phyloP scores from a whole-genome alignment of 2,113 vertebrate species.

The Macquaria australasica region DNA sequence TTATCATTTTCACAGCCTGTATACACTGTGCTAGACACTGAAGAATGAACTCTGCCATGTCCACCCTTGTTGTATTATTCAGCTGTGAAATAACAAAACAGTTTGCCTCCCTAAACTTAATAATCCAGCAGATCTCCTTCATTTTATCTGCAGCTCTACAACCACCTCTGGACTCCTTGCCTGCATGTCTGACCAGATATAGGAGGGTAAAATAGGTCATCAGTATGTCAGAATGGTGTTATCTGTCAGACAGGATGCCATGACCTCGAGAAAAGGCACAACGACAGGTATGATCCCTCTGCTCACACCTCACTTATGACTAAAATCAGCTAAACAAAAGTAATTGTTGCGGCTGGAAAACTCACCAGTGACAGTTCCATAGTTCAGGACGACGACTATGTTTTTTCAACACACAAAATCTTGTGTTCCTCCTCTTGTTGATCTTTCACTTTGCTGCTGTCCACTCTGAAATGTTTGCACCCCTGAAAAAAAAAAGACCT shows the following conservation, averaged over 20 bases:
- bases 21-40: neutral
- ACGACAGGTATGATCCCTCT: neutral
- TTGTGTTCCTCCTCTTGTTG: neutral
- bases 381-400: neutral
- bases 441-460: neutral
- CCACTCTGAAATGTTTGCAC: neutral
- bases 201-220: neutral
- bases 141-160: neutral
- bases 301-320: neutral
- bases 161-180: neutral
- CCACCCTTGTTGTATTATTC: neutral
- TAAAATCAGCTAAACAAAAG: neutral
- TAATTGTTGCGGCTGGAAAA: neutral
- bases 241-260: neutral
- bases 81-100: slow-evolving; percentile 4
- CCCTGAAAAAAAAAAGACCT: neutral
- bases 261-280: neutral
- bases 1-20: neutral
- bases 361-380: slow-evolving; percentile 83
- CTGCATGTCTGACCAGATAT: no score
- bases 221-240: neutral
- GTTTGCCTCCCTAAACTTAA: neutral
- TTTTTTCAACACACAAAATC: neutral
- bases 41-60: neutral
- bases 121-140: neutral